Conservation (phyloP, 2,888 invertebrate genomes). For the Allophyes oxyacanthae region DNA sequence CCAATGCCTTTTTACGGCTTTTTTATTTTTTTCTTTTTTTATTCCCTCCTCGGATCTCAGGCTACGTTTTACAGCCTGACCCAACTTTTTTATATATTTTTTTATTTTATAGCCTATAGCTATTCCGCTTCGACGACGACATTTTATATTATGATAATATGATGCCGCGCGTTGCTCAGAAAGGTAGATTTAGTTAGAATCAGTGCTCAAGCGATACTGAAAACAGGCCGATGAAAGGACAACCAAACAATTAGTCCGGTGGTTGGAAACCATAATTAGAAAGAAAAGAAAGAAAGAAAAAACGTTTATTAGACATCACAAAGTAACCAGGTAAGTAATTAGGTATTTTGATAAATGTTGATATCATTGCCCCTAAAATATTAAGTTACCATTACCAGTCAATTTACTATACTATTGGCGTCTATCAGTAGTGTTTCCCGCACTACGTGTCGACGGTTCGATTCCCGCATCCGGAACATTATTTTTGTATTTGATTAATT, state of each 20-base stretch:
- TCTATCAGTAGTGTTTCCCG: too few species aligned
- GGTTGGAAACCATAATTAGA: too few species aligned
- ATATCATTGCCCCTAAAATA: too few species aligned
- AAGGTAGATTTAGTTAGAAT: conserved; percentile 11
- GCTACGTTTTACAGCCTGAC: conserved; percentile 68
- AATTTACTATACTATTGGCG: too few species aligned
- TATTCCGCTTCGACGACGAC: conserved; percentile 53
- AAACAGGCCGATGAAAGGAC: neutral
- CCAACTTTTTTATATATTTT: conserved; percentile 58
- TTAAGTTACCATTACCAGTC: too few species aligned
- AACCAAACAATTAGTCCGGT: conserved; percentile 4
- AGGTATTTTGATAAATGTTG: too few species aligned
- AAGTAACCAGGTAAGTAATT: too few species aligned
- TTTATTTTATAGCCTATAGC: conserved; percentile 59
- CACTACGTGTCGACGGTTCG: too few species aligned
- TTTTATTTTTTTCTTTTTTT: conserved; percentile 76
- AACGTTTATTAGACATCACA: too few species aligned
- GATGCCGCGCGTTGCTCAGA: conserved; percentile 26
- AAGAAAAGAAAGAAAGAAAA: too few species aligned
- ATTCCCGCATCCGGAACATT: too few species aligned
- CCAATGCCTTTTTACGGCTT: conserved; percentile 72
- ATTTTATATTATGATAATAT: conserved; percentile 59
- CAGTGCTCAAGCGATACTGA: conserved; percentile 3
- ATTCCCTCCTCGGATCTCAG: conserved; percentile 66
- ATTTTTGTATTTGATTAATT: too few species aligned